phyloP scores from a whole-genome alignment of 2,888 invertebrate species.

The Elaeidobius kamerunicus region DNA sequence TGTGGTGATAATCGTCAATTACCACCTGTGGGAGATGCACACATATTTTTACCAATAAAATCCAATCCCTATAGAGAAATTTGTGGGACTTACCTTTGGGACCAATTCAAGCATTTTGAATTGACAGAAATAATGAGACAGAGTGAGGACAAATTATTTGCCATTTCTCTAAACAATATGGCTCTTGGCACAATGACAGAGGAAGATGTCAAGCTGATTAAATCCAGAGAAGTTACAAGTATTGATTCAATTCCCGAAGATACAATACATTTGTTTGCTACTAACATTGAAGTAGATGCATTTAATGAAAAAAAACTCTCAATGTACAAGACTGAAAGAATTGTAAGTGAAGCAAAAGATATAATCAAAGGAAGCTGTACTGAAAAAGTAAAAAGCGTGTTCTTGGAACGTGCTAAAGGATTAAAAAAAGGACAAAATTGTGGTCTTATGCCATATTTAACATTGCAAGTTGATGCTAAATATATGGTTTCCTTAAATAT shows the following conservation, averaged over 20 bases:
- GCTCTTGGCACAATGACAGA: neutral
- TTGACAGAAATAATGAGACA: slow-evolving; percentile 15
- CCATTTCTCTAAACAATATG: slow-evolving; percentile 2
- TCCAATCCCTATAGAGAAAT: neutral
- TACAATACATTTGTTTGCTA: slow-evolving; percentile 2
- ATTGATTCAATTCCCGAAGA: neutral
- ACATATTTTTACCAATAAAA: neutral
- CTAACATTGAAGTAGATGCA: slow-evolving; percentile 8
- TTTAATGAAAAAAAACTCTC: slow-evolving; percentile 6
- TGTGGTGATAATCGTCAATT: neutral
- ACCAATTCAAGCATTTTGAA: slow-evolving; percentile 7
- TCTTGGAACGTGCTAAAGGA: neutral
- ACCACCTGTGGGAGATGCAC: neutral
- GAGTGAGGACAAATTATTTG: slow-evolving; percentile 5
- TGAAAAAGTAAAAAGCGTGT: neutral
- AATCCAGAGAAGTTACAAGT: neutral
- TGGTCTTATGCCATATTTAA: neutral
- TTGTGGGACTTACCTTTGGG: slow-evolving; percentile 5
- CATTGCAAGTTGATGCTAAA: slow-evolving; percentile 24
- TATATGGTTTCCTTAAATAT: slow-evolving; percentile 35
- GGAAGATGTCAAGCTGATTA: slow-evolving; percentile 3
- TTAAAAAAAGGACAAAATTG: slow-evolving; percentile 6
- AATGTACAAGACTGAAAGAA: slow-evolving; percentile 5
- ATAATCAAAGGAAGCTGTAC: slow-evolving; percentile 9
- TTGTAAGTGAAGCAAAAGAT: slow-evolving; percentile 7